Percentiles rank a stretch among this genome's conserved stretches.
Evolutionary conservation across 2,113 vertebrate genomes (phyloP).

Genomic region (Solea solea): DNA sequence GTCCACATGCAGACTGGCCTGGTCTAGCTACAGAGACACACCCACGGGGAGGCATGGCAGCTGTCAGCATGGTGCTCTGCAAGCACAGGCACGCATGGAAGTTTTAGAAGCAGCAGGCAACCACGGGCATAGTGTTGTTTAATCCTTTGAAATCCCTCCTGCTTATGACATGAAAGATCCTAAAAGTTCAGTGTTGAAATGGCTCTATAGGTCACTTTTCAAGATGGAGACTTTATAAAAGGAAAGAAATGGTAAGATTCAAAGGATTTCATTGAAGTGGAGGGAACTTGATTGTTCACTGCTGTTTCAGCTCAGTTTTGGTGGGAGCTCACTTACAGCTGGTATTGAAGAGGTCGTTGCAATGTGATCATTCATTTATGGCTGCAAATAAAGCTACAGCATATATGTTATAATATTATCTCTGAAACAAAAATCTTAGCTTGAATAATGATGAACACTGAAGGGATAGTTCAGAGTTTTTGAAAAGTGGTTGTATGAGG

Average conservation of each 20-base stretch:
- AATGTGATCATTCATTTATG: constrained; percentile 19
- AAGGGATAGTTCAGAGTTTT: no score
- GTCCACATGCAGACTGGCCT: constrained; percentile 85
- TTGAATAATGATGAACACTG: not conserved
- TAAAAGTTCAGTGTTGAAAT: constrained; percentile 38
- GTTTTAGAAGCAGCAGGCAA: constrained; percentile 58
- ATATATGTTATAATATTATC: constrained; percentile 24
- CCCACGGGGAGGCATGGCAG: constrained; percentile 49
- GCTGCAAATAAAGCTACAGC: constrained; percentile 6
- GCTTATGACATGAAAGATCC: constrained; percentile 44
- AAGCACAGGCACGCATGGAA: constrained; percentile 54
- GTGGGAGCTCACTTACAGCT: not conserved
- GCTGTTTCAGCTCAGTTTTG: constrained; percentile 10
- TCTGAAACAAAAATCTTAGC: constrained; percentile 14
- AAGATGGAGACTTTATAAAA: constrained; percentile 40
- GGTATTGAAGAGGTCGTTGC: constrained; percentile 15
- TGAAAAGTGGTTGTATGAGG: no score
- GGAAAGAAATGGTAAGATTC: constrained; percentile 15
- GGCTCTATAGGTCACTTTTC: constrained; percentile 36
- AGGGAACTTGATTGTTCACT: constrained; percentile 15
- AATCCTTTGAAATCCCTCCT: constrained; percentile 63
- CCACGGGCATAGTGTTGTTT: constrained; percentile 53
- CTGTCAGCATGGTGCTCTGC: constrained; percentile 63
- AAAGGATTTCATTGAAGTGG: constrained; percentile 25
- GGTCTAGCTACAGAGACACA: constrained; percentile 76